Evolutionary conservation across 2,888 invertebrate genomes (phyloP), one percentile per base, ranked within the genome.

Genomic region (Imbricaverruca yamaguchii): DNA sequence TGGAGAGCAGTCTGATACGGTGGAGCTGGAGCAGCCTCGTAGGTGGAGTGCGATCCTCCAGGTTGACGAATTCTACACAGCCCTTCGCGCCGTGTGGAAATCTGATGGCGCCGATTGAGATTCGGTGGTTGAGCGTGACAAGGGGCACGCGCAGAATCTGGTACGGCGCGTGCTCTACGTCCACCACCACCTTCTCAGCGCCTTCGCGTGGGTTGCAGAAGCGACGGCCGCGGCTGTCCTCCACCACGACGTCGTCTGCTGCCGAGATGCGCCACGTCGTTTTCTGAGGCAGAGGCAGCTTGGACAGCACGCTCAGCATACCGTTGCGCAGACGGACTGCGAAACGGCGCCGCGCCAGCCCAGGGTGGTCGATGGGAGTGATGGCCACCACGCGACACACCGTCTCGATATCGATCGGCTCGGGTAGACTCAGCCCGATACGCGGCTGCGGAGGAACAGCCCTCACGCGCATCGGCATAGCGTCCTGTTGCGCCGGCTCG

Each of bases 291-390:
- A 55, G 21, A 9, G 74, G 21, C 74, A 55, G 10, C 55, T 18
- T 21, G 18, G 74, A 39, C 55, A 74, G 74, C 74, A 74, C 74
- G 74, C n/a, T 74, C 21, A 74, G 15, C 53, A 74, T 53, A 55
- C 74, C 74, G 74, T 55, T 74, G 74, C 53, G 74, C 18, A 74
- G 53, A 9, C 74, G 74, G 10, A 74, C 74, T 18, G 74, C 74
- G 53, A 21, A 21, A 55, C 53, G 69, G 0, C 39, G 69, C n/a
- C 23, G 25, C 10, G 11, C 39, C 39, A 39, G 39, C 39, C 2
- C 39, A 39, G 39, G 39, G 67, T 67, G 23, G 25, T 12, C 9
- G 9, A 6, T 23, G 67, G 69, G 15, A 13, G 2, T 6, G 39
- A 69, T 69, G 13, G 23, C 7, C 21, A 74, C 74, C 21, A 74